Base-by-base conservation (phyloP, 2,113 vertebrate genomes). In the Megatriorchis doriae region DNA sequence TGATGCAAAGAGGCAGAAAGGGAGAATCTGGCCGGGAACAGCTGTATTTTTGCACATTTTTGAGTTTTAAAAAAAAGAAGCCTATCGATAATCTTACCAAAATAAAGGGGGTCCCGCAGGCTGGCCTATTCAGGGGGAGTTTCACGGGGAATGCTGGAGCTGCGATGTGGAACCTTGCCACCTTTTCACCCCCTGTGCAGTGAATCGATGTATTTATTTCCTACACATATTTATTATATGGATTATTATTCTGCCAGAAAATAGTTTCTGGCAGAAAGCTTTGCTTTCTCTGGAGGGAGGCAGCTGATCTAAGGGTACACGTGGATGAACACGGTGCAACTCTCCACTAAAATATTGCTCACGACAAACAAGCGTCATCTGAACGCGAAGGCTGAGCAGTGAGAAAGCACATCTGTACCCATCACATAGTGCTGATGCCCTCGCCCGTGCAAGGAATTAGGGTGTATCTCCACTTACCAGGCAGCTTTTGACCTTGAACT, bases 41-140 rank as follows among this genome's bases (percentile, higher is more conserved):
- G 50, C 25, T 40, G 17, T 18, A 23, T n/a, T 90, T 75, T 40
- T 10, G 5, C 42, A 34, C 6, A 9, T 43, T 71, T 36, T n/a
- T 26, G 16, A 68, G 29, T 22, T 16, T 48, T 38, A 50, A 42
- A 9, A 10, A 14, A 31, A 63, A 55, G 16, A 11, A 55, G 9
- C 15, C 7, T 26, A 27, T 9, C 0, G 0, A 20, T 32, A 56
- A 61, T 3, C 36, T 70, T 40, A n/a, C 42, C 12, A 74, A 55
- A 86, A 66, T 4, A 26, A 27, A 36, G 20, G 7, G 3, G 20
- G 6, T 47, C 26, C 45, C 36, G 9, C 45, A 40, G 23, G 20
- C 13, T 22, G 11, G 6, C 32, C 81, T 68, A 6, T 67, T 40
- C 0, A 0, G 9, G 36, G 6, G 14, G 26, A 23, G 21, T 25